Conservation (phyloP, 2,113 vertebrate genomes). For the Genyomyrus donnyi region DNA sequence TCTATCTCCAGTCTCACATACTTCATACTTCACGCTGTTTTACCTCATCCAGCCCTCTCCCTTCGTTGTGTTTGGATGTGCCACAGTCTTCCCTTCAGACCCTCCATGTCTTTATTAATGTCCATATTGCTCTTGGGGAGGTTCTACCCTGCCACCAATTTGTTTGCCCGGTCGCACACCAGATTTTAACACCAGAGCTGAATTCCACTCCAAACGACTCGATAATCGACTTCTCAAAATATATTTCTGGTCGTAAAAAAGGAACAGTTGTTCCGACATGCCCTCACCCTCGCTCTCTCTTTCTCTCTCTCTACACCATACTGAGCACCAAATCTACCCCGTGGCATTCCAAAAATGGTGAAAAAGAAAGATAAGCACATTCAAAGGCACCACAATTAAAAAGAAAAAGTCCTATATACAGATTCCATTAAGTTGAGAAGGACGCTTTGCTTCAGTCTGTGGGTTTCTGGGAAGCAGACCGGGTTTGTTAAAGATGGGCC, state of each 20-base stretch:
- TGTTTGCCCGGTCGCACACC: not conserved
- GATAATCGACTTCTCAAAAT: constrained; percentile 5
- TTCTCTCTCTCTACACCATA: not conserved
- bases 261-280: not conserved
- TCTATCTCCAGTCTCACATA: not conserved
- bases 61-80: not conserved
- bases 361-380: not conserved
- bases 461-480: not conserved
- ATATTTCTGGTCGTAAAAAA: not conserved
- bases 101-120: not conserved
- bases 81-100: not conserved
- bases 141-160: not conserved
- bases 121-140: not conserved
- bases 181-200: not conserved
- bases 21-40: not conserved
- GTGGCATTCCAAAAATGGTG: not conserved
- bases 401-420: not conserved
- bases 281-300: not conserved
- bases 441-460: not conserved
- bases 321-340: not conserved
- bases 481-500: not conserved
- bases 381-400: not conserved
- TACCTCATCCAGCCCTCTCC: not conserved
- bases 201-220: not conserved
- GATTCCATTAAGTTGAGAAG: not conserved